A percentile compares a stretch with the other conserved stretches of the same genome.
Evolutionary conservation across 2,113 vertebrate genomes (phyloP).

Genomic region (Ivindomyrus marchei): DNA sequence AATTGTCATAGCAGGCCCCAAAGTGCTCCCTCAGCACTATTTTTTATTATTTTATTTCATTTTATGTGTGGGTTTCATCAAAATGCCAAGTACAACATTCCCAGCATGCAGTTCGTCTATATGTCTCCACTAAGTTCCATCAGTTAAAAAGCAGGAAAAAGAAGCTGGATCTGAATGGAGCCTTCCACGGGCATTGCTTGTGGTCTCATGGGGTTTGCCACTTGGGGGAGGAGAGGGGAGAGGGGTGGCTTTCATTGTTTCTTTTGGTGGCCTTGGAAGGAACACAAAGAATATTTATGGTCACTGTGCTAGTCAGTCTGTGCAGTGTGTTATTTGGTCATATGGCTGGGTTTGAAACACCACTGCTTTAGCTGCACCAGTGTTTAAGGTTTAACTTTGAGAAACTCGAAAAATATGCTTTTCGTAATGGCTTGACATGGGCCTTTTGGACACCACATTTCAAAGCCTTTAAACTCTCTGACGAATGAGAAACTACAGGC

Average conservation of each 20-base stretch:
- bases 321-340: constrained; percentile 43
- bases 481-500: background rate
- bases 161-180: constrained; percentile 15
- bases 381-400: constrained; percentile 33
- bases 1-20: constrained; percentile 41
- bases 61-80: constrained; percentile 24
- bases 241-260: constrained; percentile 43
- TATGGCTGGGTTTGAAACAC: constrained; percentile 39
- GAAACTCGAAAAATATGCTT: constrained; percentile 46
- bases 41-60: constrained; percentile 23
- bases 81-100: constrained; percentile 45
- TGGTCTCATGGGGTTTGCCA: constrained; percentile 15
- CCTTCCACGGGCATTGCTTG: background rate
- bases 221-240: background rate
- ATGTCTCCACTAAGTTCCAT: constrained; percentile 34
- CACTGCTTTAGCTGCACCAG: constrained; percentile 30
- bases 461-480: constrained; percentile 24
- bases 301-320: constrained; percentile 30
- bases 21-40: constrained; percentile 55
- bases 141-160: constrained; percentile 31
- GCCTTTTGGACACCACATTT: constrained; percentile 34
- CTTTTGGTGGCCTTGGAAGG: constrained; percentile 42
- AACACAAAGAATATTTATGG: constrained; percentile 34
- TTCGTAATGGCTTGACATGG: constrained; percentile 26
- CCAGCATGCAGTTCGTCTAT: constrained; percentile 11